Conservation (phyloP, 2,113 vertebrate species). For the Saccopteryx leptura region DNA sequence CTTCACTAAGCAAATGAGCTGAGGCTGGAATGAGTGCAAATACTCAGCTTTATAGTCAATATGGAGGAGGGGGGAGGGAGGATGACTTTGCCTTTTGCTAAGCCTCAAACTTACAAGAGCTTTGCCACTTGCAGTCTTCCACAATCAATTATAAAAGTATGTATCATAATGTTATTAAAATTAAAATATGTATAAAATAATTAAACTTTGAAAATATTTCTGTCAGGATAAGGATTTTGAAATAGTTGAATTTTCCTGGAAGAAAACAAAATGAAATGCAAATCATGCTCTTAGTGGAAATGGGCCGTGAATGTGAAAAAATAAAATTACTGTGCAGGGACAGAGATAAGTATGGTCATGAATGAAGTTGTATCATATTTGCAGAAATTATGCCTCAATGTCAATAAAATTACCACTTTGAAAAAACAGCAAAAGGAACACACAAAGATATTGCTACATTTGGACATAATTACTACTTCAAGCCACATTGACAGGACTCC, state of each 20-base stretch:
- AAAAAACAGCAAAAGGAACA: not conserved
- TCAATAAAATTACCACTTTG: not conserved
- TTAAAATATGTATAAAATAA: not conserved
- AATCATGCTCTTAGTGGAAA: not conserved
- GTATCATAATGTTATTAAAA: not conserved
- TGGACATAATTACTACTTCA: not conserved
- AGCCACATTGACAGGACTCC: not conserved
- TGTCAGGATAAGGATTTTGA: not conserved
- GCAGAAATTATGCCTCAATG: not conserved
- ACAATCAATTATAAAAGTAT: not conserved
- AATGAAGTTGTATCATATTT: slow-evolving; percentile 8
- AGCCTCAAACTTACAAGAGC: too few relatives aligned
- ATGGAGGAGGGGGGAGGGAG: too few relatives aligned
- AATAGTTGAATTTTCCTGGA: slow-evolving; percentile 10
- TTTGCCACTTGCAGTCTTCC: too few relatives aligned
- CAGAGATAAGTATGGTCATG: not conserved
- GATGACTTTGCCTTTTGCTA: too few relatives aligned
- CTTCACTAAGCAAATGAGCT: too few relatives aligned
- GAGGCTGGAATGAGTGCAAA: too few relatives aligned
- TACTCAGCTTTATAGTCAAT: too few relatives aligned
- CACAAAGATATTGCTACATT: not conserved
- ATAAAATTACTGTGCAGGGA: not conserved
- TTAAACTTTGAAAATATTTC: not conserved
- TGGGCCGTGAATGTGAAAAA: not conserved
- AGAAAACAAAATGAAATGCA: not conserved